Conservation (phyloP, 2,888 invertebrate species). For the Trachelus troglodyta region DNA sequence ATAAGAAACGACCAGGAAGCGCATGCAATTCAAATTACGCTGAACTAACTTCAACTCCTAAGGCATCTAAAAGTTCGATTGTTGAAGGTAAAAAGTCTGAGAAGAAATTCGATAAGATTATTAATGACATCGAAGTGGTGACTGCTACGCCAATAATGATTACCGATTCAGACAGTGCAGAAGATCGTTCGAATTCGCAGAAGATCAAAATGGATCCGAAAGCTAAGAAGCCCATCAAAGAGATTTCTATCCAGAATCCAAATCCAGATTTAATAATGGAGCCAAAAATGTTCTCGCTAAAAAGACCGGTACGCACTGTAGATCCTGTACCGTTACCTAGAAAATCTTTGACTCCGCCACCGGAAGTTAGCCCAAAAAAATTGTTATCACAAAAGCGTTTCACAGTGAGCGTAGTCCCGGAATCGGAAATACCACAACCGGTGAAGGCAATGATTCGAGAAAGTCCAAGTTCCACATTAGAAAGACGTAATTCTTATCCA, state of each 20-base stretch:
- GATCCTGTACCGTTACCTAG: neutral
- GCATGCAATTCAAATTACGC: neutral
- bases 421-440: neutral
- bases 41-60: neutral
- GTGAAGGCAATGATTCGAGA: neutral
- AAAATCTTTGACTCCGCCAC: neutral
- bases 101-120: neutral
- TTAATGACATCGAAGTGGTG: neutral
- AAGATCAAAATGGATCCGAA: neutral
- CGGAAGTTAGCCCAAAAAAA: neutral
- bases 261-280: slow-evolving; percentile 33
- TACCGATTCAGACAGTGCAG: slow-evolving; percentile 9
- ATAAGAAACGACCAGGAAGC: neutral
- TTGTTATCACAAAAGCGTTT: neutral
- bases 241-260: slow-evolving; percentile 28
- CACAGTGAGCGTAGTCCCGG: neutral
- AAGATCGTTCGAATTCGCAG: slow-evolving; percentile 20
- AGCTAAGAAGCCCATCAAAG: slow-evolving; percentile 4
- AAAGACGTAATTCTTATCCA: neutral
- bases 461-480: neutral
- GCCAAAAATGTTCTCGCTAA: slow-evolving; percentile 27
- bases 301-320: neutral
- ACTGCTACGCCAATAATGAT: slow-evolving; percentile 25
- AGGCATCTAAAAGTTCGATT: neutral
- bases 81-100: neutral